Conservation (phyloP, 2,113 vertebrate genomes). For the Oncorhynchus gorbuscha region DNA sequence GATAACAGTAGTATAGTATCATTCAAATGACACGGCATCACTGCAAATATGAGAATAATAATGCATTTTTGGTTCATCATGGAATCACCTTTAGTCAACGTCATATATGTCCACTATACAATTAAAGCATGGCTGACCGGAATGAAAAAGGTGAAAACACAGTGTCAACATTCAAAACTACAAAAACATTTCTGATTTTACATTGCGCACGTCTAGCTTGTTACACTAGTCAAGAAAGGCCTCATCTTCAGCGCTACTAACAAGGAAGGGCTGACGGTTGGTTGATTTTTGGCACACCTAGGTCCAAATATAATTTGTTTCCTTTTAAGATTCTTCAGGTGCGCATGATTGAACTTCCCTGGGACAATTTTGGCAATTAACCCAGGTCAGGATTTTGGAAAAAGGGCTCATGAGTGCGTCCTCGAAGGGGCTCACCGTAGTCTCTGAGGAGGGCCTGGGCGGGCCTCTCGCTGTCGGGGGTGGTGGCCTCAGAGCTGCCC, state of each 20-base stretch:
- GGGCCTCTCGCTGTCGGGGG: constrained; percentile 85
- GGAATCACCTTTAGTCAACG: constrained; percentile 14
- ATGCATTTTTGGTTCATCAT: background rate
- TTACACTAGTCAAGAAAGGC: no score
- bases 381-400: no score
- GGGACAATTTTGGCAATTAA: no score
- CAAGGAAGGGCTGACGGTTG: no score
- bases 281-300: no score
- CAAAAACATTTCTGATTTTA: background rate
- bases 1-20: background rate
- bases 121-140: background rate
- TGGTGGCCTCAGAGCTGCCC: constrained; percentile 82
- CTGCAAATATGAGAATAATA: background rate
- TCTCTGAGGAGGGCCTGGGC: constrained; percentile 86
- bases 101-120: background rate
- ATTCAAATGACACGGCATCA: constrained; percentile 1
- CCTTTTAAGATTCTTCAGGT: no score
- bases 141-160: background rate
- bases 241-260: background rate
- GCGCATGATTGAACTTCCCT: no score
- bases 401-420: no score
- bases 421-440: constrained; percentile 76
- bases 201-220: background rate
- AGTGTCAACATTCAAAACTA: background rate
- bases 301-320: no score